phyloP scores from a whole-genome alignment of 2,888 invertebrate species.

The Conomelus anceps region DNA sequence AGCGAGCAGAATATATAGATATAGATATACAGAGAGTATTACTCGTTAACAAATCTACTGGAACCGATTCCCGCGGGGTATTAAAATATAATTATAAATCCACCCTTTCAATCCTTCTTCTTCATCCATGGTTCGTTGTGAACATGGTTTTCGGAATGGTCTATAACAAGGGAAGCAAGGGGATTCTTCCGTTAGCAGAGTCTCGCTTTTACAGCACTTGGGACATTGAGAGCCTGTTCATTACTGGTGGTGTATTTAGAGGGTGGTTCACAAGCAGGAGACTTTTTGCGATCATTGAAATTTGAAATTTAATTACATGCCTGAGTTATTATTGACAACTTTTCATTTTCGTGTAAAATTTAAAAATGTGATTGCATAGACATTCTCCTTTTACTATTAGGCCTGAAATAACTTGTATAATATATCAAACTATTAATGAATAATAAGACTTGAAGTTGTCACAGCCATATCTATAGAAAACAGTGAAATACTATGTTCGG shows the following conservation, averaged over 20 bases:
- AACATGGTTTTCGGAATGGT: background rate
- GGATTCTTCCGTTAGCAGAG: background rate
- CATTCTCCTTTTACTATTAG: too few relatives aligned
- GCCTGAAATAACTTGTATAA: too few relatives aligned
- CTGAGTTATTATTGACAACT: background rate
- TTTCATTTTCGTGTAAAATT: too few relatives aligned
- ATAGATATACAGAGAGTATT: background rate
- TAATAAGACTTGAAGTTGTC: too few relatives aligned
- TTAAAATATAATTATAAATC: background rate
- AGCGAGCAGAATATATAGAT: background rate
- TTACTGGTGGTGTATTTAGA: background rate
- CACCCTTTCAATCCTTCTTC: background rate
- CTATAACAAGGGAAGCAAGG: background rate
- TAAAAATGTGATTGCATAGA: too few relatives aligned
- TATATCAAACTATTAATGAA: too few relatives aligned
- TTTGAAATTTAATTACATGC: background rate
- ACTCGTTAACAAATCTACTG: background rate
- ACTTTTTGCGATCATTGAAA: background rate
- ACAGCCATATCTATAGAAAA: too few relatives aligned
- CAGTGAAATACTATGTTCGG: too few relatives aligned
- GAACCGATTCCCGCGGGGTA: background rate
- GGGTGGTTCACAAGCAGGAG: background rate
- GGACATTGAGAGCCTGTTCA: background rate
- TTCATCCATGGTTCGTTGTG: background rate
- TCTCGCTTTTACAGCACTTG: background rate